These are phyloP conservation scores for Eonycteris spelaea DNA, from an alignment of 2,113 vertebrate genomes.

Conservation along the genomic window DNA sequence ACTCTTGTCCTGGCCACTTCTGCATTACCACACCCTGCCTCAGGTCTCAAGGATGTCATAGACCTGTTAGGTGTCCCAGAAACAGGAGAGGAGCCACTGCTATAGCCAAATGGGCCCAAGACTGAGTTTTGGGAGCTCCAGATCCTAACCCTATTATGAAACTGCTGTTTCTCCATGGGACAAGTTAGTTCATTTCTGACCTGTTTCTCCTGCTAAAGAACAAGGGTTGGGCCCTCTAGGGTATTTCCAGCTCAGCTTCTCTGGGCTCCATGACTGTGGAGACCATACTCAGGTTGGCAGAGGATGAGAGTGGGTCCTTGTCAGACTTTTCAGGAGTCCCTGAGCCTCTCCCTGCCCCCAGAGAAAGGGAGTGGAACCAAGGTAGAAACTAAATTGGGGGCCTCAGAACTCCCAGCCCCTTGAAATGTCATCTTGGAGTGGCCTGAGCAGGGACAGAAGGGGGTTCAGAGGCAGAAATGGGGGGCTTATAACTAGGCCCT, in stretches of 20 bases:
- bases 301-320: neutral
- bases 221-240: neutral
- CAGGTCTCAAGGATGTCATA: neutral
- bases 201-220: neutral
- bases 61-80: neutral
- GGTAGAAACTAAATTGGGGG: neutral
- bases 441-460: neutral
- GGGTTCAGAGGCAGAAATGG: neutral
- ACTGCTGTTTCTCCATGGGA: accelerated
- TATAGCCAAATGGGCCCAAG: neutral
- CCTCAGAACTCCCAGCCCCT: neutral
- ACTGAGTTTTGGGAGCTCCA: neutral
- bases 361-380: neutral
- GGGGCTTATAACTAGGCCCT: too few species aligned
- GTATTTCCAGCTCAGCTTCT: neutral
- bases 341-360: neutral
- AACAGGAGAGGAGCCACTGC: neutral
- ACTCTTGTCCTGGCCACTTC: neutral
- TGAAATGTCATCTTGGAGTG: neutral
- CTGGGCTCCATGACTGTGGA: neutral
- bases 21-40: neutral
- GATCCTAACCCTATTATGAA: neutral
- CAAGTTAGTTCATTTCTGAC: neutral
- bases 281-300: neutral
- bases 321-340: neutral